phyloP scores from a whole-genome alignment of 2,888 invertebrate genomes.

The Ctenicera cuprea region DNA sequence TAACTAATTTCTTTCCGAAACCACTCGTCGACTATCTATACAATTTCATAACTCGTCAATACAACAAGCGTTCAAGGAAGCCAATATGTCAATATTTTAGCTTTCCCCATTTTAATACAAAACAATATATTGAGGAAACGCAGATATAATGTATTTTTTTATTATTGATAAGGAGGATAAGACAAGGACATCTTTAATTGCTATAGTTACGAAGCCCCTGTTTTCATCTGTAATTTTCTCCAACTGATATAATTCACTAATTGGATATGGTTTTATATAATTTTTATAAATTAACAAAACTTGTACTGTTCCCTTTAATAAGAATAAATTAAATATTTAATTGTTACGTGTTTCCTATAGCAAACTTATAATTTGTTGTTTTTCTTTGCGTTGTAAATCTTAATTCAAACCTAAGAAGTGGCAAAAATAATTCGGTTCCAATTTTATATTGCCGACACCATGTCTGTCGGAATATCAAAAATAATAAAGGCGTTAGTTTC shows the following conservation, averaged over 20 bases:
- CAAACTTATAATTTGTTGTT: no score
- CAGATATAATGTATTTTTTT: neutral
- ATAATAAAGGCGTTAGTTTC: conserved; percentile 12
- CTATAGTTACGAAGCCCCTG: neutral
- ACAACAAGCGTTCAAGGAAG: neutral
- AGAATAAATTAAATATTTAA: no score
- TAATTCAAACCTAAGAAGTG: no score
- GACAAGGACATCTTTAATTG: neutral
- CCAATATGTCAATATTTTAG: conserved; percentile 17
- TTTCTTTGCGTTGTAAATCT: no score
- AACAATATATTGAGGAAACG: neutral
- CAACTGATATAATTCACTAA: no score
- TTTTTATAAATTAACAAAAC: no score
- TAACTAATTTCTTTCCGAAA: neutral
- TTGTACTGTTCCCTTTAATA: no score
- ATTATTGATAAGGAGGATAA: neutral
- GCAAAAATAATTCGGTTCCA: no score
- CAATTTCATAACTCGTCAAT: conserved; percentile 1
- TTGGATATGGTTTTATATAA: no score
- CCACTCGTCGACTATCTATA: neutral
- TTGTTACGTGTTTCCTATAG: no score
- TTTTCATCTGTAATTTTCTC: no score
- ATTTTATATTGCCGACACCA: neutral
- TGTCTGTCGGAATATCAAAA: conserved; percentile 6
- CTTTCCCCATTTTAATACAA: conserved; percentile 6